Evolutionary conservation across 2,797 vertebrate species (phyloP).

Genomic region (Sebastes glaucus): DNA sequence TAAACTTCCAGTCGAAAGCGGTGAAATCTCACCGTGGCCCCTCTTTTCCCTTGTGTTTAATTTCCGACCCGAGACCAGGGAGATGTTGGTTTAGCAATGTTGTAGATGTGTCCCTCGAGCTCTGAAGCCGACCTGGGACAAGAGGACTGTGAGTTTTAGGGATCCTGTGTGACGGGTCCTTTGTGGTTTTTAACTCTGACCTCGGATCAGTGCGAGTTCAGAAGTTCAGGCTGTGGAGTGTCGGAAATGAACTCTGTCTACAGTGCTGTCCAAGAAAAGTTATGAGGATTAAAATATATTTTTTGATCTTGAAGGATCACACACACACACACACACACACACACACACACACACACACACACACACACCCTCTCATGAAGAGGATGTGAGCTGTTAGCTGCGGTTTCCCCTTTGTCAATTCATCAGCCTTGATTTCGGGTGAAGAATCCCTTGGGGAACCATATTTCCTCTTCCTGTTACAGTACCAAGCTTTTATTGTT

Average conservation of each 20-base stretch:
- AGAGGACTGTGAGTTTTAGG: constrained; percentile 53
- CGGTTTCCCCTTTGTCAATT: constrained; percentile 43
- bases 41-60: constrained; percentile 58
- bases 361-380: background rate
- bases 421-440: constrained; percentile 33
- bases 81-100: constrained; percentile 61
- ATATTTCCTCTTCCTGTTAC: constrained; percentile 48
- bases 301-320: background rate
- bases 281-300: background rate
- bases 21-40: constrained; percentile 23
- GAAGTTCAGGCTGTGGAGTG: constrained; percentile 43
- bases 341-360: background rate
- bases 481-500: constrained; percentile 58
- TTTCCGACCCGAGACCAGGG: constrained; percentile 63
- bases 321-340: background rate
- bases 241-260: constrained; percentile 12
- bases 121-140: constrained; percentile 40
- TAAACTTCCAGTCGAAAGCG: constrained; percentile 53
- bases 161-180: constrained; percentile 42
- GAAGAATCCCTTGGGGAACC: constrained; percentile 22
- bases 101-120: constrained; percentile 59
- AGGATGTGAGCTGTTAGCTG: constrained; percentile 40
- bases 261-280: background rate
- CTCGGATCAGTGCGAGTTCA: constrained; percentile 46
- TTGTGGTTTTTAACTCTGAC: constrained; percentile 41